A percentile compares a stretch with the other conserved stretches of the same genome.
Conservation (phyloP, 2,797 vertebrate species). For the Helicolenus hilgendorfi region DNA sequence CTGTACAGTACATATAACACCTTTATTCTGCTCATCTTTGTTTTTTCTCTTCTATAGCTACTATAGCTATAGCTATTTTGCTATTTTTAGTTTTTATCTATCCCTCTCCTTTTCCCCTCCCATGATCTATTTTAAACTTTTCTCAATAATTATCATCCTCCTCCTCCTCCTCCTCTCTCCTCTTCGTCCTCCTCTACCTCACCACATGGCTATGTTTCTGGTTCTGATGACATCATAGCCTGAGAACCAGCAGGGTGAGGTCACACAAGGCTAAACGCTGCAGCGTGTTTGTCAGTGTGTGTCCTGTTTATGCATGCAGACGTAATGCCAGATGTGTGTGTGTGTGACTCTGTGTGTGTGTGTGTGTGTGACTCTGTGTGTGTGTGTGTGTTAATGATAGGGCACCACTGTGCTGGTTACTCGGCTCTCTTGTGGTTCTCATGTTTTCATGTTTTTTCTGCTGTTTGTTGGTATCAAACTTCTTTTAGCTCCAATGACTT, state of each 20-base stretch:
- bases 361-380: slow-evolving; percentile 8
- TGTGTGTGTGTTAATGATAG: slow-evolving; percentile 68
- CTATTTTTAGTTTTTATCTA: neutral
- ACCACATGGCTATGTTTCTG: slow-evolving; percentile 43
- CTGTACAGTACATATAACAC: too few relatives aligned
- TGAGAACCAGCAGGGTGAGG: slow-evolving; percentile 66
- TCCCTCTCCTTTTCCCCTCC: neutral
- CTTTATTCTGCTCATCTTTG: neutral
- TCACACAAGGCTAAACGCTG: slow-evolving; percentile 61
- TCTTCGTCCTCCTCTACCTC: slow-evolving; percentile 9
- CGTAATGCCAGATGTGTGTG: slow-evolving; percentile 67
- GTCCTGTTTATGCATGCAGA: slow-evolving; percentile 65
- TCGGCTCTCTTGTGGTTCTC: slow-evolving; percentile 39
- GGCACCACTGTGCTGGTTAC: slow-evolving; percentile 34
- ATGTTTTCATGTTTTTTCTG: slow-evolving; percentile 19
- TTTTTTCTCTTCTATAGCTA: neutral
- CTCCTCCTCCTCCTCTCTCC: neutral
- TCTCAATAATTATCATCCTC: neutral
- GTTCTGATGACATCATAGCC: slow-evolving; percentile 71
- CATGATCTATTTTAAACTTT: neutral
- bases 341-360: slow-evolving; percentile 12
- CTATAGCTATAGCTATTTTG: too few relatives aligned
- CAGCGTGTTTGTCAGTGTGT: slow-evolving; percentile 61
- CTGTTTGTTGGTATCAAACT: neutral
- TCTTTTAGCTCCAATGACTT: neutral